Base-by-base conservation (phyloP, 2,888 invertebrate genomes). In the Drosophila gaucha region DNA sequence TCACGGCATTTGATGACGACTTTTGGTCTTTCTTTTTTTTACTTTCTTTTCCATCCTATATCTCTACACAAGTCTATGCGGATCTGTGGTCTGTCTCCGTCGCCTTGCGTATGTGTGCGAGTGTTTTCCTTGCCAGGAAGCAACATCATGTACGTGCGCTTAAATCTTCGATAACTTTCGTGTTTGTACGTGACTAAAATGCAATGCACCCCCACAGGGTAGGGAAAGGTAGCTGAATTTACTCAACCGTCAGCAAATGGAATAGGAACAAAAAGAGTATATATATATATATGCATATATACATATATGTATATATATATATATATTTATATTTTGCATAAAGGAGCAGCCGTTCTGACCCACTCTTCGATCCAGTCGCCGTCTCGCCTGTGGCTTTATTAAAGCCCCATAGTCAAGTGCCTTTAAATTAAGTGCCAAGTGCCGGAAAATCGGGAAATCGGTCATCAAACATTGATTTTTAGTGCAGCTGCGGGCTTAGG, bases 111-210 rank as follows among this genome's bases (percentile, higher is more conserved):
- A 2, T 26, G 14, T 26, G 26, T 62, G 51, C 28, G 43, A 38
- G 41, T 49, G 35, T 38, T 70, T 72, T 65, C 62, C 65, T 74
- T 55, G 56, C 55, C 66, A 64, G 75, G 67, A 63, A 75, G 79
- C 66, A 79, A 72, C 72, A 75, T 75, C 82, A 73, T 80, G 82
- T 80, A 87, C 82, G 82, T 83, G 82, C 82, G 85, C 78, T 83
- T 83, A 83, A 83, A 83, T 83, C 82, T 83, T 87, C 87, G 87
- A 87, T 83, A 83, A 83, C 82, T 83, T 82, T 83, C 65, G 70
- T 73, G 70, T 67, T 78, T 62, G 75, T 67, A 83, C 82, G 82
- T 83, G 82, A 83, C 82, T 83, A 85, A 83, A 83, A 83, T 83
- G 82, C 86, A 70, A 78, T 75, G 86, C 73, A 67, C 9, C 54